Evolutionary conservation across 2,113 vertebrate genomes (phyloP).

Genomic region (Meriones unguiculatus): DNA sequence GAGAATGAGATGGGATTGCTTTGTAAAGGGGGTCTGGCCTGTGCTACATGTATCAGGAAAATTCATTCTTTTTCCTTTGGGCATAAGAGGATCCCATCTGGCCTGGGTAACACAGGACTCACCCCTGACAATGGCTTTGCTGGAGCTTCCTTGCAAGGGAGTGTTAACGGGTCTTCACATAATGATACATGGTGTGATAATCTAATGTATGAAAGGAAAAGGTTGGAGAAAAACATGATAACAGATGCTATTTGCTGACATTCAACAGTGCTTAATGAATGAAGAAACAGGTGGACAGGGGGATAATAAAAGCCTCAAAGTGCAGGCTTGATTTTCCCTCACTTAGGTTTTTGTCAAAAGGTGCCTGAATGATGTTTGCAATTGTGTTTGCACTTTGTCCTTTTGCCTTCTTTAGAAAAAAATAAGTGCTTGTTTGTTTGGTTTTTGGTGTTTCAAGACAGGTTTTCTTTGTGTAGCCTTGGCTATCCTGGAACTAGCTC

Average conservation of each 20-base stretch:
- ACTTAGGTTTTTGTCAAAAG: not conserved
- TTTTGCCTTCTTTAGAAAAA: constrained; percentile 22
- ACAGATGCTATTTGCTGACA: constrained; percentile 24
- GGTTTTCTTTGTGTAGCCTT: too few species aligned
- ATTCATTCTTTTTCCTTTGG: not conserved
- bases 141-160: not conserved
- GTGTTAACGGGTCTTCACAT: constrained; percentile 12
- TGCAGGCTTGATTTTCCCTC: not conserved
- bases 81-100: not conserved
- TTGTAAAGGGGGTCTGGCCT: not conserved
- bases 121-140: not conserved
- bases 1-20: constrained; percentile 12
- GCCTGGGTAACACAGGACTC: not conserved
- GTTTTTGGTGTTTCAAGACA: too few species aligned
- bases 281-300: not conserved
- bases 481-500: too few species aligned
- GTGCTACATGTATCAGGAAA: not conserved
- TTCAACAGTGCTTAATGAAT: not conserved
- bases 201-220: not conserved
- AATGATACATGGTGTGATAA: not conserved
- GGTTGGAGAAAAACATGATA: not conserved
- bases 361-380: not conserved
- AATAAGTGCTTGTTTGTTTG: not conserved
- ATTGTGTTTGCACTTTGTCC: not conserved
- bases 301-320: not conserved